Evolutionary conservation across 2,113 vertebrate genomes (phyloP), one percentile per base, ranked within the genome.

Genomic region (Leucopsar rothschildi): DNA sequence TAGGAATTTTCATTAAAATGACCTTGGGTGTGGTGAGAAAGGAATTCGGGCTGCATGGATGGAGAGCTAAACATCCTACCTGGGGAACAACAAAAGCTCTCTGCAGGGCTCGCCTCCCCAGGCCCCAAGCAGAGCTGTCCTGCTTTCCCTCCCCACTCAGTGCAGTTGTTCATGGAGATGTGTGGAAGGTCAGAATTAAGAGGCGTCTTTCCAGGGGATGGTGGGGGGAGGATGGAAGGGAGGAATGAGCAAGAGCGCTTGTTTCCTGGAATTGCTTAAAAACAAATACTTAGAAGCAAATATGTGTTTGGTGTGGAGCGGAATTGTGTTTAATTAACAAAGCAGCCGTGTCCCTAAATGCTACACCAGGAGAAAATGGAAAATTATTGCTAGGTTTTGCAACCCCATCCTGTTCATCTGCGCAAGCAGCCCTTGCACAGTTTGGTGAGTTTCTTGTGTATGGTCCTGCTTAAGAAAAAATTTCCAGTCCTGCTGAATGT

Each of bases 1-100:
- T 97, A 98, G 98, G 99, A 99, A 99, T 99, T 99, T 99, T 98
- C 98, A 98, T 99, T 98, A 98, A 98, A 98, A 98, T 98, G 98
- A 98, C 98, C 98, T 98, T 98, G 98, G 98, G 98, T 98, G 98
- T 98, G 98, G 98, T 96, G 98, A 96, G 96, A 97, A 97, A 98
- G 97, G 98, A 98, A 98, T 98, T 98, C 19, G 35, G 97, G 96
- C 94, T 96, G 95, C 85, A 79, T 93, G 96, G 97, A 98, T 97
- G 96, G 95, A 94, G 53, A 86, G 92, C 84, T 95, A 75, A 92
- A 95, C 93, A 94, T 96, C 92, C 95, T 97, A 98, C 97, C 98
- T 98, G 96, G 95, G 93, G 94, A 96, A 83, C 77, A 95, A 94
- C 83, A 90, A 56, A 96, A 96, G 78, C 39, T 56, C 80, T 82